Evolutionary conservation across 2,113 vertebrate species (phyloP).

Genomic region (Grammomys dolichurus): DNA sequence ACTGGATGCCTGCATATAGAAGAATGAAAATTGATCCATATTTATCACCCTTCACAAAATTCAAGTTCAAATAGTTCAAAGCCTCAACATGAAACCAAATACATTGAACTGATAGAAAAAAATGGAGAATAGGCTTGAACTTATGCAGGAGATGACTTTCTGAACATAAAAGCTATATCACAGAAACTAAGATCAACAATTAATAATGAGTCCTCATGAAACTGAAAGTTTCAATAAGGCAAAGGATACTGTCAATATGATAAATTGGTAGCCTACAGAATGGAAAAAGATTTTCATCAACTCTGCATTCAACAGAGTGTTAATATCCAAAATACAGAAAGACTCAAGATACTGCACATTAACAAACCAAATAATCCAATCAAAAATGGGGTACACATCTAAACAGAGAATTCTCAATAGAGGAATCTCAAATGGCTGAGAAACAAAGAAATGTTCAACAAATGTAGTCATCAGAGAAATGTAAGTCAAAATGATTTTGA

Average conservation of each 20-base stretch:
- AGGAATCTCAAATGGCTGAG: not conserved
- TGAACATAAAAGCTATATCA: not conserved
- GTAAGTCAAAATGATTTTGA: not conserved
- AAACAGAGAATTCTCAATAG: not conserved
- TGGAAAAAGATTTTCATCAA: too few relatives aligned
- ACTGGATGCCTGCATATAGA: not conserved
- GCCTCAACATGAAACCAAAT: not conserved
- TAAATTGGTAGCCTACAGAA: not conserved
- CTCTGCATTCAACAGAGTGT: too few relatives aligned
- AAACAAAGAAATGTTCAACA: not conserved
- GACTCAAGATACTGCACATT: too few relatives aligned
- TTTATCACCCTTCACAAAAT: not conserved
- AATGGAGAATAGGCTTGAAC: not conserved
- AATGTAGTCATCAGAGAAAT: not conserved
- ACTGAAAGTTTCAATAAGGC: not conserved
- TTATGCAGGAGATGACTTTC: not conserved
- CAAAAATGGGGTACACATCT: not conserved
- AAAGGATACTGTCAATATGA: not conserved
- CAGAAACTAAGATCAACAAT: not conserved
- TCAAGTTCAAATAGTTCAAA: not conserved
- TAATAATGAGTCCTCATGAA: not conserved
- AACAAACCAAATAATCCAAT: too few relatives aligned
- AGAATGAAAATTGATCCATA: not conserved
- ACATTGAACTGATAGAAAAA: not conserved
- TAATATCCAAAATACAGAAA: too few relatives aligned